Base-by-base conservation (phyloP, 2,113 vertebrate genomes). In the Egretta garzetta region DNA sequence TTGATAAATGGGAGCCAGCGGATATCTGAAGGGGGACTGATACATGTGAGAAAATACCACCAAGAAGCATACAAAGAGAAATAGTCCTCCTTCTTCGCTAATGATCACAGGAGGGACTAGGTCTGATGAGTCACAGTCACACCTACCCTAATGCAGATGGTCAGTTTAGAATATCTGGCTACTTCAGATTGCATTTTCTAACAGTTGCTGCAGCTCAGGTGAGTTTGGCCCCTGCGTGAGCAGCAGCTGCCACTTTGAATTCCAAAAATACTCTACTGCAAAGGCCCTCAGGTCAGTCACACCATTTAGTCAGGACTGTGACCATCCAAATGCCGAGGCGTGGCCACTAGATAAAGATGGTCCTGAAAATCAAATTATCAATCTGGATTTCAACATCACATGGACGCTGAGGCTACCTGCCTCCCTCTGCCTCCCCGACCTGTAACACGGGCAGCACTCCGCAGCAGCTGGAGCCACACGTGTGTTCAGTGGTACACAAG, bases 1-100 rank as follows among this genome's bases (percentile, higher is more conserved):
- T 90, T 96, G 96, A 96, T 22, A 92, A 96, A 97, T 94, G 92
- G 81, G 60, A 96, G 67, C 67, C 70, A 41, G 72, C 3, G 8
- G 77, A 39, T 80, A 85, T 79, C 71, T 88, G 72, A 94, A 93
- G 53, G 17, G 49, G n/a, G 43, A 76, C 41, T 81, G 72, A 60
- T 93, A 96, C 62, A 81, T 90, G 35, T 92, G 86, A 93, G 63
- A 85, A 86, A 87, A 86, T 68, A 93, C 60, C 50, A 41, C 23
- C 80, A 47, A 39, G 21, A 80, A 91, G 33, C 6, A 35, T 49
- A 41, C 33, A 39, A 41, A 8, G 16, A 87, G 63, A 73, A 88
- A 59, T 2, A 87, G 13, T 18, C n/a, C 32, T 35, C 27, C n/a
- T 37, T 10, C 43, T 72, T 86, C 26, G 20, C 13, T 24, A 66